Evolutionary conservation across 1,140 invertebrate genomes (phyloP).

Genomic region (Elysia chlorotica): DNA sequence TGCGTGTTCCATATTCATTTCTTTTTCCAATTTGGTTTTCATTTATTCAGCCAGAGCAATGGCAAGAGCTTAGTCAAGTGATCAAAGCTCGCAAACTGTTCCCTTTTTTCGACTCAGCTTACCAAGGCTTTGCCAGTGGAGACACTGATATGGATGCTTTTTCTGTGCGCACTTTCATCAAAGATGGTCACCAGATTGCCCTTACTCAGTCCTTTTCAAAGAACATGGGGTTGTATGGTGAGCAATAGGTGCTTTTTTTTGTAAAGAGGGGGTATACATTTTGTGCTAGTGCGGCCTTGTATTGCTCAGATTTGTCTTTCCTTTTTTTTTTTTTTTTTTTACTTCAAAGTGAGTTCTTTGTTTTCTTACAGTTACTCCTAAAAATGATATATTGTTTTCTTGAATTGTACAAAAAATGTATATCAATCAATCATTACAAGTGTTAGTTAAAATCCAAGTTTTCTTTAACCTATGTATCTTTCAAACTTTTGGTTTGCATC

Average conservation of each 20-base stretch:
- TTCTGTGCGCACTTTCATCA: slow-evolving; percentile 88
- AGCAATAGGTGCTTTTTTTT: slow-evolving; percentile 20
- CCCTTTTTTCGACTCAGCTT: slow-evolving; percentile 99
- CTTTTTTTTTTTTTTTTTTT: too few relatives aligned
- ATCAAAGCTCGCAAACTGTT: slow-evolving; percentile 82
- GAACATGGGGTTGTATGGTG: slow-evolving; percentile 96
- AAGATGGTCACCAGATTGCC: slow-evolving; percentile 88
- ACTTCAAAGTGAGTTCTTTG: too few relatives aligned
- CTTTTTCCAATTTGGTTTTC: neutral
- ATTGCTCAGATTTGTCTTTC: too few relatives aligned
- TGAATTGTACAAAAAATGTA: too few relatives aligned
- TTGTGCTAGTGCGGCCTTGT: too few relatives aligned
- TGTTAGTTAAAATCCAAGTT: too few relatives aligned
- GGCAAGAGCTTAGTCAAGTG: slow-evolving; percentile 80
- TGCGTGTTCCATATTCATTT: too few relatives aligned
- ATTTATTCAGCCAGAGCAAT: slow-evolving; percentile 76
- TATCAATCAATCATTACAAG: too few relatives aligned
- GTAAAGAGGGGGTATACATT: neutral
- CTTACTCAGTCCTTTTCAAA: slow-evolving; percentile 97
- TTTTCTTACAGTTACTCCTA: too few relatives aligned
- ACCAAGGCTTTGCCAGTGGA: slow-evolving; percentile 92
- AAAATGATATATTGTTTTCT: too few relatives aligned
- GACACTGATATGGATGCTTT: slow-evolving; percentile 86
- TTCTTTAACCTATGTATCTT: too few relatives aligned
- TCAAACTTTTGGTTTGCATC: too few relatives aligned